Conservation (phyloP, 2,888 invertebrate species). For the Proisotoma minuta region DNA sequence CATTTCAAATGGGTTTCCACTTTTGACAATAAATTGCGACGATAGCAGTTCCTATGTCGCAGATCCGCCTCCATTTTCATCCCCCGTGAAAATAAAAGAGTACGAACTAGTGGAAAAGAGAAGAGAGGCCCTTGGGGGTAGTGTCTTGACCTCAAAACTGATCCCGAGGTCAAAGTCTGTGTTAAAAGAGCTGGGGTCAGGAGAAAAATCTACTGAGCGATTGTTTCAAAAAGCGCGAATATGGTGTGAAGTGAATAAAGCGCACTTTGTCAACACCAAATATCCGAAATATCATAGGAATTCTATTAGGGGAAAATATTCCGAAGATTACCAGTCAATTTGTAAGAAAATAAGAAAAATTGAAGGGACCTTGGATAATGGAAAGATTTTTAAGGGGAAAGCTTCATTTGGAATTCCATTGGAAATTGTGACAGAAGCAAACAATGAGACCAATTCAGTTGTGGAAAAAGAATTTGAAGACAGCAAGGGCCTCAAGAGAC, state of each 20-base stretch:
- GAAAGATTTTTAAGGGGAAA: background rate
- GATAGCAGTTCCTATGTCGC: conserved; percentile 23
- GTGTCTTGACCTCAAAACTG: conserved; percentile 29
- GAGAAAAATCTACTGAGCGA: conserved; percentile 10
- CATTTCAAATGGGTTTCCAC: conserved; percentile 25
- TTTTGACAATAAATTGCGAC: conserved; percentile 18
- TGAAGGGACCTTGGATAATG: background rate
- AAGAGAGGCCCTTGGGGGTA: conserved; percentile 29
- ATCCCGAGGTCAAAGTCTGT: conserved; percentile 25
- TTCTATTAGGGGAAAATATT: conserved; percentile 28
- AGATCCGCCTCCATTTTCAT: conserved; percentile 27
- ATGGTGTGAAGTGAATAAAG: conserved; percentile 42
- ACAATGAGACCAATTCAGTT: background rate
- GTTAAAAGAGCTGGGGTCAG: conserved; percentile 20
- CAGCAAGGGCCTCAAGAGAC: too few species aligned
- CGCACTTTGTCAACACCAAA: conserved; percentile 33
- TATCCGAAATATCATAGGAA: conserved; percentile 37
- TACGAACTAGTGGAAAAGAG: conserved; percentile 26
- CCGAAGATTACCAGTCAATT: conserved; percentile 26
- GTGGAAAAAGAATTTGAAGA: background rate
- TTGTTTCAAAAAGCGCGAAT: conserved; percentile 37
- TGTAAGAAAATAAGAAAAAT: background rate
- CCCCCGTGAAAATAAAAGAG: conserved; percentile 22
- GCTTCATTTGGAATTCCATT: background rate
- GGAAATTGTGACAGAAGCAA: background rate